Conservation (phyloP, 2,888 invertebrate species). For the Leptinotarsa juncta region DNA sequence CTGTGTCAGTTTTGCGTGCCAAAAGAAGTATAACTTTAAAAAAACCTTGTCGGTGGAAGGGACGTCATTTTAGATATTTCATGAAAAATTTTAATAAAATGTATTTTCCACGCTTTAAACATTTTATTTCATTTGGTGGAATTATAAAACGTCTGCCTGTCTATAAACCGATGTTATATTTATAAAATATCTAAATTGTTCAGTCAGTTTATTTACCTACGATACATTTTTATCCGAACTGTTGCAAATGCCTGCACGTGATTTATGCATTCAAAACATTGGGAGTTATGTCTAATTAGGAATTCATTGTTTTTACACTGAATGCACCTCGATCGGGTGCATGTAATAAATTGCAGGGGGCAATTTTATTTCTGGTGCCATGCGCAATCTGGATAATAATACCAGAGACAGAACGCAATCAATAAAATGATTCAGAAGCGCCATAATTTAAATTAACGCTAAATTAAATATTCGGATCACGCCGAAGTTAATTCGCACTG, state of each 20-base stretch:
- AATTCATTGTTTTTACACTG: constrained; percentile 46
- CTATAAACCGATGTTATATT: neutral
- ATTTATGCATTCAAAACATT: constrained; percentile 39
- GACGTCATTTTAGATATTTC: too few relatives aligned
- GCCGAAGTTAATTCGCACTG: constrained; percentile 54
- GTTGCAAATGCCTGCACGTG: constrained; percentile 32
- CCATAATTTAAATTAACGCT: constrained; percentile 61
- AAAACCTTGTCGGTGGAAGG: too few relatives aligned
- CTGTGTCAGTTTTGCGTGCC: too few relatives aligned
- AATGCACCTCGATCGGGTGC: constrained; percentile 43
- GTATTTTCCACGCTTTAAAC: too few relatives aligned
- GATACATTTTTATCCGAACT: constrained; percentile 17
- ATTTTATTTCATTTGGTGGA: too few relatives aligned
- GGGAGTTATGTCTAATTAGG: constrained; percentile 43
- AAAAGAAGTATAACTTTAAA: too few relatives aligned
- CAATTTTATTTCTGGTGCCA: constrained; percentile 49
- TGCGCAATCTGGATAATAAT: constrained; percentile 49
- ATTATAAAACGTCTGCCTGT: neutral
- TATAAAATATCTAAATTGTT: neutral
- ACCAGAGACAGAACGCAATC: constrained; percentile 51
- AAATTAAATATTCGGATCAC: constrained; percentile 60
- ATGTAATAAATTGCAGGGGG: constrained; percentile 44
- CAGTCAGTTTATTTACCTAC: constrained; percentile 1
- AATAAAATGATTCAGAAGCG: constrained; percentile 57
- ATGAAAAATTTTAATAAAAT: too few relatives aligned